Percentiles rank a stretch among this genome's conserved stretches.
Evolutionary conservation across 2,113 vertebrate genomes (phyloP).

Genomic region (Zosterops borbonicus): DNA sequence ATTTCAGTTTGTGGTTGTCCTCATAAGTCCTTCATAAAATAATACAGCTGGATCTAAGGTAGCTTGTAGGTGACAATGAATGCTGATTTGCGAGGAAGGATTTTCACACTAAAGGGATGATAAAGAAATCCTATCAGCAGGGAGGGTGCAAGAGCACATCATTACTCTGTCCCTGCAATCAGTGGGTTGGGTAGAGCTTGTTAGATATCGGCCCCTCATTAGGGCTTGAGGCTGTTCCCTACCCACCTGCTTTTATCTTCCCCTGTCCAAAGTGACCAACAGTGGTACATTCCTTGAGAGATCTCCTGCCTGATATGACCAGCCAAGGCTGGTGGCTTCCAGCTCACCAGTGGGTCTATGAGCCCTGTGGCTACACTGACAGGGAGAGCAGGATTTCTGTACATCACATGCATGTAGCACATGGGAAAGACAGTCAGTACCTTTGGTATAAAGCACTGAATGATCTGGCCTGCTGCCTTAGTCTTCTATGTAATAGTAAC

Average conservation of each 20-base stretch:
- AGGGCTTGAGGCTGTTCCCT: neutral
- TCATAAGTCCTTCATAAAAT: neutral
- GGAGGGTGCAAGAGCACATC: neutral
- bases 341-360: accelerated
- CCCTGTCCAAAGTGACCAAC: neutral
- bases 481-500: neutral
- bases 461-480: neutral
- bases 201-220: neutral
- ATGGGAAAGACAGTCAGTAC: neutral
- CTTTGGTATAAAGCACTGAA: neutral
- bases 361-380: neutral
- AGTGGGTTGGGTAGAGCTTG: accelerated
- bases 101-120: neutral
- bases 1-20: neutral
- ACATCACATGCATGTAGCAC: neutral
- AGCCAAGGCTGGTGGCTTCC: neutral
- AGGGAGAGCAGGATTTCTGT: neutral
- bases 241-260: neutral
- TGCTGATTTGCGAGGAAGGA: neutral
- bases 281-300: neutral
- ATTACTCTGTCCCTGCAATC: neutral
- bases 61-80: neutral
- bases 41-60: neutral
- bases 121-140: neutral
- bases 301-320: neutral